These are phyloP conservation scores for Anastatus disparis DNA, from an alignment of 1,140 invertebrate genomes.

Conservation along the genomic window DNA sequence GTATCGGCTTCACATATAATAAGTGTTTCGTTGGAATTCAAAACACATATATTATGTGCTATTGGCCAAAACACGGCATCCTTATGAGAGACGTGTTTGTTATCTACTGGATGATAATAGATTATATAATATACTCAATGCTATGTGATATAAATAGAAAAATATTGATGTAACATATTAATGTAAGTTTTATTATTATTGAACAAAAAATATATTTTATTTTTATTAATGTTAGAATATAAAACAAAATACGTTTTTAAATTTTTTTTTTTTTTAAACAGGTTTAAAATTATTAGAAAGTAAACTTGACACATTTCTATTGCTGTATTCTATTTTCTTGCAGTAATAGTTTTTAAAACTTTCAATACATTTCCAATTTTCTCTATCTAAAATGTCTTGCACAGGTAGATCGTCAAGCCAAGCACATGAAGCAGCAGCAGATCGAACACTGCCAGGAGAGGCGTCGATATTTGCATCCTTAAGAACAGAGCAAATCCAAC, in stretches of 20 bases:
- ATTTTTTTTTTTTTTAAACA: too few relatives aligned
- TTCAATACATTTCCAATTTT: conserved; percentile 46
- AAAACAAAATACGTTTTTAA: too few relatives aligned
- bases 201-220: background rate
- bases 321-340: conserved; percentile 18
- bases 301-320: conserved; percentile 2
- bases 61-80: conserved; percentile 43
- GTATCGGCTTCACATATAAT: conserved; percentile 37
- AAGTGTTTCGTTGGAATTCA: conserved; percentile 22
- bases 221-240: too few relatives aligned
- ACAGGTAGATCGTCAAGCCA: conserved; percentile 45
- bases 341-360: conserved; percentile 51
- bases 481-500: conserved; percentile 47
- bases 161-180: too few relatives aligned
- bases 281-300: conserved; percentile 20
- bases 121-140: conserved; percentile 27
- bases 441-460: too few relatives aligned
- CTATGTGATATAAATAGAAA: too few relatives aligned
- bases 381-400: conserved; percentile 45
- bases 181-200: background rate
- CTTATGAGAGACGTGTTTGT: conserved; percentile 42
- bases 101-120: conserved; percentile 33
- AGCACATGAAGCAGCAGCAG: conserved; percentile 48
- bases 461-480: conserved; percentile 45
- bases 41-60: conserved; percentile 38